Percentiles rank a stretch among this genome's conserved stretches.
phyloP scores from a whole-genome alignment of 2,888 invertebrate genomes.

The Loripinus fragilis region DNA sequence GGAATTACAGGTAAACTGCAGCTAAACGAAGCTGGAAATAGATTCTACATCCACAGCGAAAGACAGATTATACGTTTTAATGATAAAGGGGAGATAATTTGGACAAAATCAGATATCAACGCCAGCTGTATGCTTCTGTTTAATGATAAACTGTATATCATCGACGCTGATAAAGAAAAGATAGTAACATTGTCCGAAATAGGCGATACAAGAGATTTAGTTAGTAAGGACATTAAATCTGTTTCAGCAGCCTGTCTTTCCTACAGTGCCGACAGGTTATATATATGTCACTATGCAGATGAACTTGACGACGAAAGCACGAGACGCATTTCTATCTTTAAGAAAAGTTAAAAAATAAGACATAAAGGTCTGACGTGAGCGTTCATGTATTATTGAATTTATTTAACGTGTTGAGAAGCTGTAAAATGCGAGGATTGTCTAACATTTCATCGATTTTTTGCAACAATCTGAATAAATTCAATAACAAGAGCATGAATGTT shows the following conservation, averaged over 20 bases:
- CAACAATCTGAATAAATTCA: not conserved
- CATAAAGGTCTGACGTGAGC: not conserved
- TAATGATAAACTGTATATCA: conserved; percentile 44
- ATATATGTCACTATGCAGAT: conserved; percentile 49
- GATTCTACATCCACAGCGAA: conserved; percentile 45
- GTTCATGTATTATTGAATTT: too few relatives aligned
- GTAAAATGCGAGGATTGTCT: not conserved
- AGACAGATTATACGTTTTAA: conserved; percentile 41
- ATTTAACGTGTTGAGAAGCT: too few relatives aligned
- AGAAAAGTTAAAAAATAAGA: not conserved
- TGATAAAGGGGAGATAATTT: conserved; percentile 36
- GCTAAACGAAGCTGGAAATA: conserved; percentile 31
- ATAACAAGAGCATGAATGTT: not conserved
- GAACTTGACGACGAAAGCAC: conserved; percentile 39
- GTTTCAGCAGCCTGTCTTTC: conserved; percentile 44
- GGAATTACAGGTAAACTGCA: conserved; percentile 42
- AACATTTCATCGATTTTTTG: not conserved
- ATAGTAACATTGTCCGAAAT: conserved; percentile 34
- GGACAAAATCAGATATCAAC: conserved; percentile 42
- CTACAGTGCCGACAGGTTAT: conserved; percentile 27
- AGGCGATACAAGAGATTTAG: conserved; percentile 35
- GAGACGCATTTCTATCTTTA: conserved; percentile 8
- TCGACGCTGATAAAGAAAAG: conserved; percentile 43
- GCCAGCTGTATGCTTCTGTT: conserved; percentile 41
- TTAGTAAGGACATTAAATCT: conserved; percentile 24